Percentiles rank a stretch among this genome's conserved stretches.
These are phyloP conservation scores for Etheostoma perlongum DNA, from an alignment of 2,797 vertebrate species.

Conservation along the genomic window DNA sequence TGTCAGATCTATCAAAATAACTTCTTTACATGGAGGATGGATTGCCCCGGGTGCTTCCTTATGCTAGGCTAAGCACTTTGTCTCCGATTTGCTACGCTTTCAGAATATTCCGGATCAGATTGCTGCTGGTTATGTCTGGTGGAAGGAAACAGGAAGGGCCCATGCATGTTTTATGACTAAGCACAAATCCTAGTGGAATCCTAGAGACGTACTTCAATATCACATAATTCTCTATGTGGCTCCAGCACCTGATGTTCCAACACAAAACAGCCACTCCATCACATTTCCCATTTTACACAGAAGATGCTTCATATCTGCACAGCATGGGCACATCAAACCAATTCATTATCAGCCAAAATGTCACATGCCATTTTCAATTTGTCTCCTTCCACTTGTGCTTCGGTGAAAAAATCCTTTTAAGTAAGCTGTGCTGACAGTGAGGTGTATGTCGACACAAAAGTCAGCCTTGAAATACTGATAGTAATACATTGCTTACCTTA, in stretches of 20 bases:
- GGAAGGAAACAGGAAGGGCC: constrained; percentile 53
- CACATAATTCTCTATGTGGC: constrained; percentile 18
- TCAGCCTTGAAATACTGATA: constrained; percentile 22
- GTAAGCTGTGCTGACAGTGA: constrained; percentile 22
- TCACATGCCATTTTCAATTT: constrained; percentile 47
- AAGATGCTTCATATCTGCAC: background rate
- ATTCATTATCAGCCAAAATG: constrained; percentile 57
- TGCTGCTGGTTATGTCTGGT: constrained; percentile 43
- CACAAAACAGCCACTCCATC: constrained; percentile 11
- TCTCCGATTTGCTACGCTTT: constrained; percentile 63
- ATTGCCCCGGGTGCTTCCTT: constrained; percentile 66
- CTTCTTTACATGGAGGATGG: constrained; percentile 49
- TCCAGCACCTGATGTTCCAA: background rate
- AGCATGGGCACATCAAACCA: constrained; percentile 31
- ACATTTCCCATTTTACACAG: constrained; percentile 31
- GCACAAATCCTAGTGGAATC: constrained; percentile 48
- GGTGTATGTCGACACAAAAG: constrained; percentile 20
- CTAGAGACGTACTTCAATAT: background rate
- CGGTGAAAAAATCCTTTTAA: constrained; percentile 24
- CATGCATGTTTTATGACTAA: constrained; percentile 65
- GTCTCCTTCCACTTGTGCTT: constrained; percentile 43
- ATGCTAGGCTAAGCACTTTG: constrained; percentile 67
- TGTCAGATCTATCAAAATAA: constrained; percentile 76
- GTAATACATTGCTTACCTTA: constrained; percentile 65
- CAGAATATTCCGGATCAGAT: constrained; percentile 58